phyloP scores from a whole-genome alignment of 2,113 vertebrate genomes.

The Vanacampus margaritifer region DNA sequence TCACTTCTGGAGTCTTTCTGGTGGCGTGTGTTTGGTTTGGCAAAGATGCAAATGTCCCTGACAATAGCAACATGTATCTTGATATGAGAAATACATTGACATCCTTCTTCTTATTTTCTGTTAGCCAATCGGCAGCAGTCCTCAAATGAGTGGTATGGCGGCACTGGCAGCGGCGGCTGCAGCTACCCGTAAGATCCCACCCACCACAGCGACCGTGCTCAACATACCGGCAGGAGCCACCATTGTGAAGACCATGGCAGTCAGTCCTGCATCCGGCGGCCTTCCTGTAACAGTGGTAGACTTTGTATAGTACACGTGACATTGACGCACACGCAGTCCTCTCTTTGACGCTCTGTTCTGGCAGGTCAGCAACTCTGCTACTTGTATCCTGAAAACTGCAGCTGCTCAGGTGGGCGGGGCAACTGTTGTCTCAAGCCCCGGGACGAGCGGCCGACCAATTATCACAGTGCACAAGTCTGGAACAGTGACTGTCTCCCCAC shows the following conservation, averaged over 20 bases:
- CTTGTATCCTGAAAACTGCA: constrained; percentile 89
- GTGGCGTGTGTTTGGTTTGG: too few species aligned
- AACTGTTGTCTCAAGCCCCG: constrained; percentile 70
- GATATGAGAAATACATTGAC: neutral
- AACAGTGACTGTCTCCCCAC: constrained; percentile 88
- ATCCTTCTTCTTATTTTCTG: constrained; percentile 2
- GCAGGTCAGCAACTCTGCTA: constrained; percentile 90
- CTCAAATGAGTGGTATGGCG: constrained; percentile 93
- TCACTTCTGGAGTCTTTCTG: too few species aligned
- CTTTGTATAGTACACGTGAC: neutral
- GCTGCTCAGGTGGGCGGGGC: constrained; percentile 85
- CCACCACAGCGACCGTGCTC: constrained; percentile 81
- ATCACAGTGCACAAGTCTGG: constrained; percentile 93
- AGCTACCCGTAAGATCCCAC: constrained; percentile 89
- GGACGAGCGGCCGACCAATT: constrained; percentile 82
- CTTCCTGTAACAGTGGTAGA: constrained; percentile 82
- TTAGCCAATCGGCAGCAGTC: constrained; percentile 84
- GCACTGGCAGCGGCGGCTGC: constrained; percentile 86
- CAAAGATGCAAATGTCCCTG: too few species aligned
- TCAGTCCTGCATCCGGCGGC: constrained; percentile 81
- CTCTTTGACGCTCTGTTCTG: neutral
- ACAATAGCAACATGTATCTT: too few species aligned
- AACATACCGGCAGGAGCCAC: constrained; percentile 83
- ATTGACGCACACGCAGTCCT: neutral
- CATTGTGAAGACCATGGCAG: constrained; percentile 83